Evolutionary conservation across 2,888 invertebrate genomes (phyloP).

Genomic region (Podabrus alpinus): DNA sequence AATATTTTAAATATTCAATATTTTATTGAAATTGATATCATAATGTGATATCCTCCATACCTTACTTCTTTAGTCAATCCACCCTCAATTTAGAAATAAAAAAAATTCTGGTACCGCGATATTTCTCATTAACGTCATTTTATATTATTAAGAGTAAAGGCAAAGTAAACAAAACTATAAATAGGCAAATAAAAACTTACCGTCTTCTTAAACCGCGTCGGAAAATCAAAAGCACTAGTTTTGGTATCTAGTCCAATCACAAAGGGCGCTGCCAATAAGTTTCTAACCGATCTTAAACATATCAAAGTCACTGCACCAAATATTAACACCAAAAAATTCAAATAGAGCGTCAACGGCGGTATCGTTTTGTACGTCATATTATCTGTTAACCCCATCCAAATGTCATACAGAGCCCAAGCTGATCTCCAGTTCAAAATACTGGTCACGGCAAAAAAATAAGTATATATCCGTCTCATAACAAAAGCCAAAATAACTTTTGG

Average conservation of each 20-base stretch:
- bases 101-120: too few relatives aligned
- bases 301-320: neutral
- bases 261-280: conserved; percentile 63
- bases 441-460: conserved; percentile 57
- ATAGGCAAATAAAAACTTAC: conserved; percentile 48
- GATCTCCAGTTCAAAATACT: conserved; percentile 62
- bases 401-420: conserved; percentile 56
- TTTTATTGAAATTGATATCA: too few relatives aligned
- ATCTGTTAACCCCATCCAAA: conserved; percentile 25
- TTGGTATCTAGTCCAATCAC: conserved; percentile 63
- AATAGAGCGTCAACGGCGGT: conserved; percentile 25
- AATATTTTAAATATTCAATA: too few relatives aligned
- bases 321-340: neutral
- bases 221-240: conserved; percentile 61
- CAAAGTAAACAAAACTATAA: neutral
- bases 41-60: too few relatives aligned
- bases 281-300: conserved; percentile 57
- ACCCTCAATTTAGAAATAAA: too few relatives aligned
- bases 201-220: conserved; percentile 59
- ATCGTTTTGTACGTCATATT: conserved; percentile 4
- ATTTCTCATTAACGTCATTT: too few relatives aligned
- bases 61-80: too few relatives aligned
- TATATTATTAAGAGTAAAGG: neutral
- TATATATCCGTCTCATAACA: conserved; percentile 49
- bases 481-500: neutral